Evolutionary conservation across 2,797 vertebrate species (phyloP), one percentile per base, ranked within the genome.

Genomic region (Brachymystax lenok): DNA sequence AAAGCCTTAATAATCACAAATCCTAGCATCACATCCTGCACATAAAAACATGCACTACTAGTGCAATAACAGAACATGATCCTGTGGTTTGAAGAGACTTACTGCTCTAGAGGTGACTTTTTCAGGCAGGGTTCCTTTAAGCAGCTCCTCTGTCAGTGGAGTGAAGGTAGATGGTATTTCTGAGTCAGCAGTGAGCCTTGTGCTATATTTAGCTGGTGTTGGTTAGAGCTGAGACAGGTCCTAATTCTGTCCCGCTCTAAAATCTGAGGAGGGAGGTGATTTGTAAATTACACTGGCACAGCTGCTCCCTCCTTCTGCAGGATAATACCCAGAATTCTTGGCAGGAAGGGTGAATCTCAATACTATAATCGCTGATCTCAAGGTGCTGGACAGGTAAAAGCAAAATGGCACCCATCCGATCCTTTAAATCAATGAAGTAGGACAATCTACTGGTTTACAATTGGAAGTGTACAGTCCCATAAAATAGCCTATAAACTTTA

Each of bases 211-310:
- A 88, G 86, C 89, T 83, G 82, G 74, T 74, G 79, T 64, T 35
- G 83, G 87, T 79, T 71, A 74, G 79, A 88, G 85, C 87, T 82
- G 83, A 90, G 84, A 83, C 82, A 76, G 0, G 52, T 19, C 83
- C 92, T 94, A 94, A 93, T 93, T 93, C 84, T 90, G 90, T 87
- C 85, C 2, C 33, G 76, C 81, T 84, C 89, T 90, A 89, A 91
- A 91, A 87, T 88, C 76, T 80, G 76, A 90, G 89, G 83, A 78
- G 83, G 83, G 77, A 78, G 87, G 8, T 61, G 5, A 61, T 61
- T 61, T 75, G 83, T 88, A 84, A 86, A 77, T 86, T 81, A 69
- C 52, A 81, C 77, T 74, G 75, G 54, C 76, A 74, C 92, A 91
- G 89, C 90, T 91, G 89, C 82, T 90, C 66, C 89, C 81, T 90